Evolutionary conservation across 2,113 vertebrate species (phyloP), one percentile per base, ranked within the genome.

Genomic region (Lophotis ruficrista): DNA sequence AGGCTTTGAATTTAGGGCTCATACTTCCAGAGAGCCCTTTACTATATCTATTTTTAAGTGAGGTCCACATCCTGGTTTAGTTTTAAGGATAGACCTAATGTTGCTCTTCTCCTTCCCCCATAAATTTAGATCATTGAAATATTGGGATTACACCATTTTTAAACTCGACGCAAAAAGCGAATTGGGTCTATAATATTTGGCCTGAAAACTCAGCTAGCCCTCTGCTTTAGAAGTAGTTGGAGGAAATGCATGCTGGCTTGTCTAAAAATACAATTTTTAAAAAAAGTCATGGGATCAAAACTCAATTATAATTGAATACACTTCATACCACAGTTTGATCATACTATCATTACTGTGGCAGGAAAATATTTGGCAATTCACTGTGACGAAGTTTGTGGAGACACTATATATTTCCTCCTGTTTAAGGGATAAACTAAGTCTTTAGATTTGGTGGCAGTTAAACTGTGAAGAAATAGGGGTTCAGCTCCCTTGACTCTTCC

Each of bases 391-490:
- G 61, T 91, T 72, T 87, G 41, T 57, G 58, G 50, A 54, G 54
- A 56, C 51, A 48, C 61, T 70, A 66, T 76, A 38, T 89, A 91
- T 96, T 77, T 91, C 30, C 38, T 92, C 48, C 83, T 85, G 45
- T 73, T 96, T 94, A 93, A 90, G 65, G 28, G 54, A 38, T 33
- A 91, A 89, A 86, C 51, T 18, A 79, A 66, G 35, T 51, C 30
- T 83, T 84, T 35, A 85, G 70, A 61, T 91, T 76, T 83, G 70
- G 70, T 80, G 84, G 71, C 51, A 82, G 90, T 84, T 90, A 87
- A 96, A 93, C 61, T 4, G 7, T 0, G 0, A 69, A 56, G 60
- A 90, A 86, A 79, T 88, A 96, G 92, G 73, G 66, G 80, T 80
- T 90, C 25, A 23, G 13, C 13, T 94, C 79, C 65, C 83, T 64